These are phyloP conservation scores for Tyrannus savana DNA, from an alignment of 2,113 vertebrate genomes.

Conservation along the genomic window DNA sequence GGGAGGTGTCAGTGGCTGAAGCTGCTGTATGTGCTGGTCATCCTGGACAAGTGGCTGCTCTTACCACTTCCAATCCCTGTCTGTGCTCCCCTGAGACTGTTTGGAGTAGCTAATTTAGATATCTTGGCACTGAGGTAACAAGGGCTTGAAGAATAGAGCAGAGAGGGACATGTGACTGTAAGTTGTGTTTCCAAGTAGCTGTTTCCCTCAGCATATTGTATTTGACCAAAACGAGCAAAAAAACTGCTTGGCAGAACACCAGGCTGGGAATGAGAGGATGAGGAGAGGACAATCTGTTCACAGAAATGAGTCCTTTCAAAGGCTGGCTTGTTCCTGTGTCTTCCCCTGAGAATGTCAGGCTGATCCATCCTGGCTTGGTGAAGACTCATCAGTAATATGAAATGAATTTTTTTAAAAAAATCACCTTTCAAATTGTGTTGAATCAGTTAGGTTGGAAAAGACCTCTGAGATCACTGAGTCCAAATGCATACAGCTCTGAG, in stretches of 20 bases:
- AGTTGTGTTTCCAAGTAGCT: slow-evolving; percentile 70
- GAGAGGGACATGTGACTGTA: slow-evolving; percentile 73
- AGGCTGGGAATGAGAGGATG: slow-evolving; percentile 68
- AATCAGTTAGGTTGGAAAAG: background rate
- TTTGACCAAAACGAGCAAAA: slow-evolving; percentile 68
- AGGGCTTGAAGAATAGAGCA: slow-evolving; percentile 56
- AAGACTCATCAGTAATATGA: background rate
- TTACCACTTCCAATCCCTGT: background rate
- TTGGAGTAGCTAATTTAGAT: slow-evolving; percentile 22
- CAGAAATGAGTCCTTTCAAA: slow-evolving; percentile 42
- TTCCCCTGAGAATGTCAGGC: slow-evolving; percentile 4
- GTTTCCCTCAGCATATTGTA: slow-evolving; percentile 75
- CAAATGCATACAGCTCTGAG: background rate
- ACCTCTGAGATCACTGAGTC: background rate
- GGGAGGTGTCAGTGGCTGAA: accelerated
- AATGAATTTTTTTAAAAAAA: background rate
- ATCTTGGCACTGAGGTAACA: slow-evolving; percentile 13
- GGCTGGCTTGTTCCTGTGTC: slow-evolving; percentile 31
- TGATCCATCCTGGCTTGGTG: slow-evolving; percentile 36
- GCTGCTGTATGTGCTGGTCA: background rate
- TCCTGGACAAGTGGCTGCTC: background rate
- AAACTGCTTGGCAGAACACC: slow-evolving; percentile 72
- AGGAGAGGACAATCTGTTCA: slow-evolving; percentile 66
- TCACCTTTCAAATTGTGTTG: background rate
- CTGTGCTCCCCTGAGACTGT: background rate